These are phyloP conservation scores for Tricholaema leucomelas DNA, from an alignment of 2,113 vertebrate genomes.

Conservation along the genomic window DNA sequence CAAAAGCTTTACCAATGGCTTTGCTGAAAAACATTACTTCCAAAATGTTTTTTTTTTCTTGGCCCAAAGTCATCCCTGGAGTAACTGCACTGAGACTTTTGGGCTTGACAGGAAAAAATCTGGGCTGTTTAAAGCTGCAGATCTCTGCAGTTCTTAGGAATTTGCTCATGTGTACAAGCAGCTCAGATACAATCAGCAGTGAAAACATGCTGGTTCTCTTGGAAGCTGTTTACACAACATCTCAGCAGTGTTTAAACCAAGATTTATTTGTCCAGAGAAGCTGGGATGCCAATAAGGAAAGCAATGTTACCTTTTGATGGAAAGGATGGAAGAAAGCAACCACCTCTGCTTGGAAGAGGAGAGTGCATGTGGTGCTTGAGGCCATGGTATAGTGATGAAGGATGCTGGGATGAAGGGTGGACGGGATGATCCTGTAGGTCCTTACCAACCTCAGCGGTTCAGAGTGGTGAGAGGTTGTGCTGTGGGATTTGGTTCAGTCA, in stretches of 20 bases:
- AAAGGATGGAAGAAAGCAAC: neutral
- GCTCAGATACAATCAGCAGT: neutral
- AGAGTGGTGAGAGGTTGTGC: too few species aligned
- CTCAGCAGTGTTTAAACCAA: neutral
- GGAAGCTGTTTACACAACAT: slow-evolving; percentile 5
- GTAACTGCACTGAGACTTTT: neutral
- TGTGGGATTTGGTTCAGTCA: too few species aligned
- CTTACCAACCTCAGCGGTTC: too few species aligned
- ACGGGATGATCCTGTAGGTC: too few species aligned
- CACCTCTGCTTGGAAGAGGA: neutral
- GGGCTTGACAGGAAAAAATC: neutral
- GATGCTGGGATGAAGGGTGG: too few species aligned
- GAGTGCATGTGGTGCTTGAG: too few species aligned
- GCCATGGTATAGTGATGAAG: too few species aligned
- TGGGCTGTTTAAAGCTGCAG: neutral
- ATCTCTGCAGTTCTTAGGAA: neutral
- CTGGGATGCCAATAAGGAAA: neutral
- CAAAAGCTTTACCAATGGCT: neutral
- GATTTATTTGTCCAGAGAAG: neutral
- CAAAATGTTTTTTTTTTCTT: neutral
- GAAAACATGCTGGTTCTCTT: neutral
- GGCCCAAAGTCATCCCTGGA: neutral
- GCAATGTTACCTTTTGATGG: neutral
- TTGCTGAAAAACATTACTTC: neutral
- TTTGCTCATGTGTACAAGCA: neutral